Evolutionary conservation across 2,888 invertebrate genomes (phyloP), one percentile per base, ranked within the genome.

Genomic region (Papilio gigon): DNA sequence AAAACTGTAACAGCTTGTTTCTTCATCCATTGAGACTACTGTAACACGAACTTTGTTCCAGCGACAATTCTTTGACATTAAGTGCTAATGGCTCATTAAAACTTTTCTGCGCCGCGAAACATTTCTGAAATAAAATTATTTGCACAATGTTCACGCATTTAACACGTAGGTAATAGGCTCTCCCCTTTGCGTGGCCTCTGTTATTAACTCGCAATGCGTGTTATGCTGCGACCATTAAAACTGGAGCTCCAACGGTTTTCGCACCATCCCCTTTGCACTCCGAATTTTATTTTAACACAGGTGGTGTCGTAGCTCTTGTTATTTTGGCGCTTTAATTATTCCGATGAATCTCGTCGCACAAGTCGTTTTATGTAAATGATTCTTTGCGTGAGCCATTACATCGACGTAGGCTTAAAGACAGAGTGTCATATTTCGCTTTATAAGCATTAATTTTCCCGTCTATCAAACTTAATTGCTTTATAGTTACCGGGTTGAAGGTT

Each of bases 151-250:
- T 77, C 74, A 75, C 77, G 74, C 78, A 78, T 78, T 80, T 80
- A 76, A 78, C 77, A 77, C 78, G 74, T 77, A 73, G 71, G 68
- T 71, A 66, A 79, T 76, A 74, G 75, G 73, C 75, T 75, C 77
- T 77, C 80, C 80, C 79, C 76, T 78, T 78, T 75, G 79, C 80
- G 81, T 82, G 83, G 73, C 76, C 68, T 73, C 70, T 68, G 74
- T 79, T 77, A 82, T 80, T 78, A 80, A 80, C 75, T 77, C 75
- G 76, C 72, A 74, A 77, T 78, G 76, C 78, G 79, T 77, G 79
- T 77, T 76, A 70, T 70, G 73, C 73, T 73, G 68, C 70, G 70
- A 72, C 81, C 80, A 79, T 70, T 74, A 70, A 72, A 75, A 65
- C 64, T 59, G 72, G 78, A 78, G 67, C 81, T 72, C 69, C 61